phyloP scores from a whole-genome alignment of 2,797 vertebrate genomes.

The Tachyglossus aculeatus region DNA sequence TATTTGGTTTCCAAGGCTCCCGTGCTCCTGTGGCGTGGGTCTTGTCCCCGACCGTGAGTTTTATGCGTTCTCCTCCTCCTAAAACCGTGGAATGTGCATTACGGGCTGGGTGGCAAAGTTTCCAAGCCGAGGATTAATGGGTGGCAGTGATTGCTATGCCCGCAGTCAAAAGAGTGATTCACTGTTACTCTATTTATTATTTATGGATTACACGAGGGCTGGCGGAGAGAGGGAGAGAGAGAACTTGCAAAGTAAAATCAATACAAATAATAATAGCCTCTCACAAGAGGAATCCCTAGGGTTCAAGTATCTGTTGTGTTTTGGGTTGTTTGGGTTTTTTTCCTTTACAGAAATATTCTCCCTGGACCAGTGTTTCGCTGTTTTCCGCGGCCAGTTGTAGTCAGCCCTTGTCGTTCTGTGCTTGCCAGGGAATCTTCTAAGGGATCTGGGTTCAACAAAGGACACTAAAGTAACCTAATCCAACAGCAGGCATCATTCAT shows the following conservation, averaged over 20 bases:
- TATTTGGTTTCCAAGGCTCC: too few species aligned
- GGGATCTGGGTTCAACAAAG: too few species aligned
- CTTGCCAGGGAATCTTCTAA: constrained; percentile 33
- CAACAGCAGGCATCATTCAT: constrained; percentile 4
- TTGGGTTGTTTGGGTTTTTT: too few species aligned
- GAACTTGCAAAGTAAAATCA: constrained; percentile 70
- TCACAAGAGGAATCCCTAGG: constrained; percentile 57
- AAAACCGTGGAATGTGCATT: too few species aligned
- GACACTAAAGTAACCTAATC: constrained; percentile 51
- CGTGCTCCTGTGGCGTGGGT: too few species aligned
- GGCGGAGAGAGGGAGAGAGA: constrained; percentile 46
- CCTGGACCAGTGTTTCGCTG: constrained; percentile 38
- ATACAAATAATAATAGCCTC: constrained; percentile 71
- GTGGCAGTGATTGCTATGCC: constrained; percentile 35
- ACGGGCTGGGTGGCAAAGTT: neutral
- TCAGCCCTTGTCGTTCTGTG: constrained; percentile 22
- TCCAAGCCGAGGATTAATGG: constrained; percentile 34
- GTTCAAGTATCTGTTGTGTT: constrained; percentile 46
- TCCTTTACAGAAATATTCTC: constrained; percentile 44
- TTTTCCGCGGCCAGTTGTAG: constrained; percentile 45
- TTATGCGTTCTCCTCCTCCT: too few species aligned
- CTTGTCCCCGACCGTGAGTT: too few species aligned
- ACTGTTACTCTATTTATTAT: constrained; percentile 62
- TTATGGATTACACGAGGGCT: constrained; percentile 61
- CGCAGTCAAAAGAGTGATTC: constrained; percentile 48